Evolutionary conservation across 30 jellyfish, hydroid and myxozoan genomes (phyloP), one percentile per base, ranked within the genome.

Genomic region (Pelagia noctiluca): DNA sequence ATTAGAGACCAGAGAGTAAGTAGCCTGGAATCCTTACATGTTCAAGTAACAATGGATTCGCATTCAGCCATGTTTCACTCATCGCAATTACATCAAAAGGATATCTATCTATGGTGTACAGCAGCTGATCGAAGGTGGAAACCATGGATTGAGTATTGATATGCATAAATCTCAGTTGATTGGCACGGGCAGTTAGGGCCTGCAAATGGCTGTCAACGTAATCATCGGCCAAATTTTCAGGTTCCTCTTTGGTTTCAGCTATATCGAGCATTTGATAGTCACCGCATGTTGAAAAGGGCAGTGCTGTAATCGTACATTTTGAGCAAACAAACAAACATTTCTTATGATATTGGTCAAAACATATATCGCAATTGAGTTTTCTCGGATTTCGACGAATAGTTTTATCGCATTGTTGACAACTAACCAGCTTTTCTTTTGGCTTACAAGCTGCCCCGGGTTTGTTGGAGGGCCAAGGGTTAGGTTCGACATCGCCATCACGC

Each of bases 11-110:
- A n/a, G n/a, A n/a, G n/a, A n/a, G 77, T 63, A 63, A 16, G 77
- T 63, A 63, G 77, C 77, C 77, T 63, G 77, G 49, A 63, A 19
- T 63, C 77, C 49, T 63, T 63, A 63, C 77, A 63, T 63, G 77
- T 63, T 63, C 77, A 23, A 63, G 77, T 63, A 63, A 29, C 77
- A 63, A 33, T 63, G 77, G 77, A 63, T 63, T 63, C 77, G 24
- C 77, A 63, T 19, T 63, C 33, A 63, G 33, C 46, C 77, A 63
- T 63, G 77, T 63, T 29, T 63, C 49, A 33, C 77, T 63, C 57
- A 42, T 42, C 57, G 57, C 57, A 42, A 42, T 42, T 42, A 42
- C 57, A 42, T 42, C 57, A 42, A 42, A 42, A 42, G 57, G 57
- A 42, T 42, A 42, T 42, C 57, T 42, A 42, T 42, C 57, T 42